Evolutionary conservation across 2,888 invertebrate genomes (phyloP).

Genomic region (Apodemia hepburni): DNA sequence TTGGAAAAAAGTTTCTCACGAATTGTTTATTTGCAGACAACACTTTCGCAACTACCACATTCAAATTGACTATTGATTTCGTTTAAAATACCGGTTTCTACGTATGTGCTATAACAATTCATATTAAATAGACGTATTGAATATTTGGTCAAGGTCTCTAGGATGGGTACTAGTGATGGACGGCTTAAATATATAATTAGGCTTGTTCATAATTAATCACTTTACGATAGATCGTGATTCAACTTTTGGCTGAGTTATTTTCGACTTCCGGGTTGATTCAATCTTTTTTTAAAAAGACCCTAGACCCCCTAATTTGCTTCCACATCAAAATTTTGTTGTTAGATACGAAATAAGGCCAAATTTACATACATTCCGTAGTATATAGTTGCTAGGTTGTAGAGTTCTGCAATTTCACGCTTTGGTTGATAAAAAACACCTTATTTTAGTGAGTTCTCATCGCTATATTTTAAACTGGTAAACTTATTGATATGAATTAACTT

Average conservation of each 20-base stretch:
- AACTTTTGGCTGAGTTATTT: not conserved
- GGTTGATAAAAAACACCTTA: too few species aligned
- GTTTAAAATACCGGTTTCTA: constrained; percentile 3
- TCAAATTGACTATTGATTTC: constrained; percentile 1
- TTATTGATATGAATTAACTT: too few species aligned
- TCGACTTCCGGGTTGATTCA: too few species aligned
- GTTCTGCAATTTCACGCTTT: too few species aligned
- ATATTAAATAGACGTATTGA: not conserved
- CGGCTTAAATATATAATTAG: not conserved
- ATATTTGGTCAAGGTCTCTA: not conserved
- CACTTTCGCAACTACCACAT: constrained; percentile 6
- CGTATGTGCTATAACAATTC: not conserved
- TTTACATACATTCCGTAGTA: too few species aligned
- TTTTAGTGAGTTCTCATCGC: too few species aligned
- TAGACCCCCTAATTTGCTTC: too few species aligned
- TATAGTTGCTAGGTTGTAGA: too few species aligned
- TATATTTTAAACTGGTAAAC: too few species aligned
- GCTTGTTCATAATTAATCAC: not conserved
- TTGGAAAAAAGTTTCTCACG: constrained; percentile 14
- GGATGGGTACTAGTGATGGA: not conserved
- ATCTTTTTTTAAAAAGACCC: too few species aligned
- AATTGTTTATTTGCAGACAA: not conserved
- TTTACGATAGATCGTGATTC: not conserved
- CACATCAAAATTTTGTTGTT: too few species aligned
- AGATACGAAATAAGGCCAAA: too few species aligned